These are phyloP conservation scores for Sceloporus undulatus DNA, from an alignment of 2,113 vertebrate genomes.

Conservation along the genomic window DNA sequence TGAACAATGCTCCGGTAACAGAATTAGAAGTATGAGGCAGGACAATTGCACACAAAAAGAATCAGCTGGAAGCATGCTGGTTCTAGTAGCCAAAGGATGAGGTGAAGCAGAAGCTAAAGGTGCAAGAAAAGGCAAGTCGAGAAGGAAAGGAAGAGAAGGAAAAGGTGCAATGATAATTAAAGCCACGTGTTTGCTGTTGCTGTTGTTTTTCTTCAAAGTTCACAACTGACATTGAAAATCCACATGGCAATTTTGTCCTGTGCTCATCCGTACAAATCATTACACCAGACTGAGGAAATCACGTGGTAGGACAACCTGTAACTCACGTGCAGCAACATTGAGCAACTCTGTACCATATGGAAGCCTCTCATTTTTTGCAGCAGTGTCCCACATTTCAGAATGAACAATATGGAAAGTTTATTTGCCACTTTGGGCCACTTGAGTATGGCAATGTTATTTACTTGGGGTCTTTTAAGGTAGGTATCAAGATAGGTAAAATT, in stretches of 20 bases:
- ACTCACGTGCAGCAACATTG: too few species aligned
- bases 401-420: too few species aligned
- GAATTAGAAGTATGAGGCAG: background rate
- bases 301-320: background rate
- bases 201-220: too few species aligned
- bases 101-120: background rate
- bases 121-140: background rate
- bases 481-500: too few species aligned
- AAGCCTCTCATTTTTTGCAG: too few species aligned
- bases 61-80: background rate
- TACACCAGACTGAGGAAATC: background rate
- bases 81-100: background rate
- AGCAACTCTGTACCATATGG: too few species aligned
- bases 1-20: background rate
- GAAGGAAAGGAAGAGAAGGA: background rate
- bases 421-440: too few species aligned
- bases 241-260: background rate
- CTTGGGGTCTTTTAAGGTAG: too few species aligned
- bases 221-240: background rate
- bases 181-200: too few species aligned
- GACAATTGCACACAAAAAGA: background rate
- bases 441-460: too few species aligned
- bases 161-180: background rate
- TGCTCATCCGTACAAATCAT: background rate
- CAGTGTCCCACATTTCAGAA: too few species aligned